Base-by-base conservation (phyloP, 2,888 invertebrate species). In the Lampropteryx suffumata region DNA sequence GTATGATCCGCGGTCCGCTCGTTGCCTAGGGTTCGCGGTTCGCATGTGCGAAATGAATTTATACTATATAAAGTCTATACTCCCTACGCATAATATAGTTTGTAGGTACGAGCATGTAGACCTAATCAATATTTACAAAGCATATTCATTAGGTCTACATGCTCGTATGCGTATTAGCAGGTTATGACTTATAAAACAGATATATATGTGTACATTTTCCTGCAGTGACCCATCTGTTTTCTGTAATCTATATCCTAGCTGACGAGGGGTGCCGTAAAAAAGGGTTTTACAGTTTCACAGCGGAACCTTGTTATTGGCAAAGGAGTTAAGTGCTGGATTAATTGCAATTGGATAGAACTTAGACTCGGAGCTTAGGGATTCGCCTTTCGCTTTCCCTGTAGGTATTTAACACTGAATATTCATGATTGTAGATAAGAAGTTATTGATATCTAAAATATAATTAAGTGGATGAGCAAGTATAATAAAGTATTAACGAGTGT, bases 251-350 rank as follows among this genome's bases (percentile, higher is more conserved):
- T 21, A n/a, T 9, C 27, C 17, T 28, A 35, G 30, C 34, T 61
- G 62, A 65, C 57, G 61, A n/a, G n/a, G 62, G 62, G 63, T 48
- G 51, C 64, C 62, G 67, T 75, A 70, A 73, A 75, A 42, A 76
- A 73, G 65, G 67, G 61, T 67, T 68, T 69, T 62, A 65, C 65
- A 67, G 67, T 72, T 69, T 64, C 63, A 57, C 65, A 64, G 52
- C 59, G 67, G 66, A 71, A 68, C 66, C 57, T 59, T 60, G 71
- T 73, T 77, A 80, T 78, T 75, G 73, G 76, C 65, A 71, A 75
- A 74, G 70, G 76, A 74, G 72, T 80, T 79, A 73, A 61, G 66
- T 57, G 54, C 48, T 46, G 77, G 76, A 73, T 79, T 80, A 79
- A 73, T 69, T 72, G 73, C 67, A 64, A 72, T 48, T 66, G 62